Conservation (phyloP, 2,797 vertebrate genomes). For the Crenuchus spilurus region DNA sequence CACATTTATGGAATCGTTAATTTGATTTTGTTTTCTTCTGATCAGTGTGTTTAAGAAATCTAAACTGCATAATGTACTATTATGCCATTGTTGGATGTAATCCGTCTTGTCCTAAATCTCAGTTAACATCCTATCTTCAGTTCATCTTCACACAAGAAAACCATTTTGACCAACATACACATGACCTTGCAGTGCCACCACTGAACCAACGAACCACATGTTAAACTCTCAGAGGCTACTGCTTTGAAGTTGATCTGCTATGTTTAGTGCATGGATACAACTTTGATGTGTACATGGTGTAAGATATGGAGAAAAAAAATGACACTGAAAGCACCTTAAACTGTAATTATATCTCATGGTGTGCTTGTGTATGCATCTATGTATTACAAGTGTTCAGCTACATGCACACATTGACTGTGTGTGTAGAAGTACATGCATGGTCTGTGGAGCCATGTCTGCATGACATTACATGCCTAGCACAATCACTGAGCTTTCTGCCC, state of each 20-base stretch:
- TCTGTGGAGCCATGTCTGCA: slow-evolving; percentile 58
- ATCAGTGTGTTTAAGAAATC: no score
- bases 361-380: slow-evolving; percentile 49
- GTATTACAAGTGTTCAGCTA: no score
- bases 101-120: no score
- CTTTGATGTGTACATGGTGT: slow-evolving; percentile 61
- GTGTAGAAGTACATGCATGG: slow-evolving; percentile 14
- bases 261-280: slow-evolving; percentile 61
- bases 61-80: no score
- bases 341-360: slow-evolving; percentile 71
- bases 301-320: no score
- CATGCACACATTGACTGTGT: slow-evolving; percentile 44
- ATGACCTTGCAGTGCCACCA: slow-evolving; percentile 36
- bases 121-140: background rate
- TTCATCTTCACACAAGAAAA: slow-evolving; percentile 1
- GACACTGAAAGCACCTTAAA: slow-evolving; percentile 60
- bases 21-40: no score
- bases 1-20: no score
- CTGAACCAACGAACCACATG: slow-evolving; percentile 34
- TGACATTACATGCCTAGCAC: slow-evolving; percentile 55
- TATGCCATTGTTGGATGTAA: no score
- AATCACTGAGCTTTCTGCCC: slow-evolving; percentile 61
- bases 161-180: slow-evolving; percentile 41
- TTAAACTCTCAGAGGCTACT: slow-evolving; percentile 59
- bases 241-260: slow-evolving; percentile 63